These are phyloP conservation scores for Prunella strophiata DNA, from an alignment of 2,797 vertebrate species.

Conservation along the genomic window DNA sequence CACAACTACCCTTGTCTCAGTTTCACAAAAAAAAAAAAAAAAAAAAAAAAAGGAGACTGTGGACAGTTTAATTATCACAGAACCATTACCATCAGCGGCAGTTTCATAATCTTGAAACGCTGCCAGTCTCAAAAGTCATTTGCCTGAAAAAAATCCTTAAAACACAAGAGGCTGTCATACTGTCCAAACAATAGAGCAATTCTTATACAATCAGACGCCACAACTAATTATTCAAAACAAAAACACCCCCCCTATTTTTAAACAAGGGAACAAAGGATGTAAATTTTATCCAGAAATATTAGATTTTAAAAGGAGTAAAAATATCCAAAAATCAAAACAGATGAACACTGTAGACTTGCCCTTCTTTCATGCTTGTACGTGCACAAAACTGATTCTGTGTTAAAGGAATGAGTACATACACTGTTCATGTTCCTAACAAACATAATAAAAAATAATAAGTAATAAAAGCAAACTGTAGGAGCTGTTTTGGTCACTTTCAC, in stretches of 20 bases:
- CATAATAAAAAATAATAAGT: conserved; percentile 36
- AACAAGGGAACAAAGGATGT: conserved; percentile 55
- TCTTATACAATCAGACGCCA: conserved; percentile 66
- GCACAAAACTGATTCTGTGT: conserved; percentile 8
- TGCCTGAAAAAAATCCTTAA: conserved; percentile 38
- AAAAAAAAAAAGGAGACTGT: conserved; percentile 38
- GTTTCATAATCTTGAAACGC: conserved; percentile 49
- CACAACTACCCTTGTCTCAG: conserved; percentile 51
- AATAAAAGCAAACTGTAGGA: conserved; percentile 21
- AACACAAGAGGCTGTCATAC: conserved; percentile 56
- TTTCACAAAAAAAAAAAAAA: conserved; percentile 8
- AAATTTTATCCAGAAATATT: conserved; percentile 64
- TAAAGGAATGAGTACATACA: conserved; percentile 22
- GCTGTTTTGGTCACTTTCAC: conserved; percentile 16
- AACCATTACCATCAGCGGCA: conserved; percentile 45
- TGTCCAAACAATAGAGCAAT: conserved; percentile 63
- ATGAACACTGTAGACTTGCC: conserved; percentile 3
- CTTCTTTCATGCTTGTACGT: background rate
- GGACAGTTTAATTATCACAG: conserved; percentile 67
- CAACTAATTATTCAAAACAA: conserved; percentile 62
- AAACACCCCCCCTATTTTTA: conserved; percentile 29
- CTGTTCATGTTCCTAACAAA: background rate
- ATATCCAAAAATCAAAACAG: conserved; percentile 59
- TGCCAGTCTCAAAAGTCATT: conserved; percentile 54
- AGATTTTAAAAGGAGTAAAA: conserved; percentile 62